A percentile compares a stretch with the other conserved stretches of the same genome.
Evolutionary conservation across 1,140 invertebrate species (phyloP).

Genomic region (Solenopsis fugax): DNA sequence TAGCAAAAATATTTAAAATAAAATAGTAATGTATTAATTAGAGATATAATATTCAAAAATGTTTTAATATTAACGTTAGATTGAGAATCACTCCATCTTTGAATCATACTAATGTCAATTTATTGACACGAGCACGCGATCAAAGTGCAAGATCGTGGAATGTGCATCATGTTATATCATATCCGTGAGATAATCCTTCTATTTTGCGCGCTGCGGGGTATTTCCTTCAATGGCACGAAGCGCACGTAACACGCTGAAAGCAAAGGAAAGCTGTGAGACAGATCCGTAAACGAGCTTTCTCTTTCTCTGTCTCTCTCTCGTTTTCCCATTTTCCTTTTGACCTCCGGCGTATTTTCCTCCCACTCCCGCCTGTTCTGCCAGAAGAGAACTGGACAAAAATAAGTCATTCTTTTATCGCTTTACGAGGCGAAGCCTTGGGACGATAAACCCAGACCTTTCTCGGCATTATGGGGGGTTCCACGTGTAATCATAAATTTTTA

Average conservation of each 20-base stretch:
- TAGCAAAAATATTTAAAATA: not conserved
- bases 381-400: constrained; percentile 17
- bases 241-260: constrained; percentile 15
- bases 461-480: constrained; percentile 8
- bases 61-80: not conserved
- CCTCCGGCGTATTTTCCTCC: not conserved
- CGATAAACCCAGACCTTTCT: constrained; percentile 38
- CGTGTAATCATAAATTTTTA: constrained; percentile 51
- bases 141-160: constrained; percentile 28
- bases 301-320: not conserved
- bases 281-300: constrained; percentile 15
- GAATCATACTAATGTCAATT: not conserved
- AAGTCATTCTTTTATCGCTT: constrained; percentile 43
- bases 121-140: constrained; percentile 2
- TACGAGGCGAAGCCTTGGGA: constrained; percentile 22
- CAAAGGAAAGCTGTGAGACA: constrained; percentile 8
- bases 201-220: constrained; percentile 16
- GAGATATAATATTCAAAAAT: not conserved
- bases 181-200: constrained; percentile 6
- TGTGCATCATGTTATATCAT: constrained; percentile 17
- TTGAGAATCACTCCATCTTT: not conserved
- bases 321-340: constrained; percentile 29
- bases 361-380: not conserved
- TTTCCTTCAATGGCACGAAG: not conserved
- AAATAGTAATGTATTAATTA: constrained; percentile 2